These are phyloP conservation scores for Montipora foliosa DNA, from an alignment of 64 coral and sea anemone genomes.

Conservation along the genomic window DNA sequence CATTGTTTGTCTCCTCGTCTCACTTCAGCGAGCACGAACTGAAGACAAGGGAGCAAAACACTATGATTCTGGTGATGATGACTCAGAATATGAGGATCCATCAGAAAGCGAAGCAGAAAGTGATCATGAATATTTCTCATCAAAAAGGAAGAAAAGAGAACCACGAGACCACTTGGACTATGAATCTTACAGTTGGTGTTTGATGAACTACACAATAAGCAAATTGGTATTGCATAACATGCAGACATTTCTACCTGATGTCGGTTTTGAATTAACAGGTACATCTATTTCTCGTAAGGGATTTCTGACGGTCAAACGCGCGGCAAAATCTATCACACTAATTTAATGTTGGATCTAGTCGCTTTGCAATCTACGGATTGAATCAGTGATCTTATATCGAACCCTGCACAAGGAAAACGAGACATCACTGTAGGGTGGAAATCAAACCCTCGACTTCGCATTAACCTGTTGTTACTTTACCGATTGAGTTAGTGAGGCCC, in stretches of 20 bases:
- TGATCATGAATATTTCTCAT: conserved; percentile 45
- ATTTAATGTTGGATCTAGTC: no score
- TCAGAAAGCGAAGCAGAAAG: conserved; percentile 73
- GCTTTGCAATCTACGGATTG: no score
- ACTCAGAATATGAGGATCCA: conserved; percentile 79
- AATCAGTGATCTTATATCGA: no score
- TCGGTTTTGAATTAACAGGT: conserved; percentile 96
- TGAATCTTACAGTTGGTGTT: conserved; percentile 92
- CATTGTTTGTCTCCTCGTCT: not conserved
- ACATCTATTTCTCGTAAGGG: not conserved
- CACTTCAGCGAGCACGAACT: conserved; percentile 34
- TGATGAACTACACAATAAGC: conserved; percentile 95
- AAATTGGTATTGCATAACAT: conserved; percentile 75
- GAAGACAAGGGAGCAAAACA: conserved; percentile 37
- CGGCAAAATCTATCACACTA: no score
- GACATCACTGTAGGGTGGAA: no score
- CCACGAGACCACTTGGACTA: conserved; percentile 88
- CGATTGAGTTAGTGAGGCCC: no score
- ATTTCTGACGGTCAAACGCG: no score
- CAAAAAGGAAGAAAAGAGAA: conserved; percentile 70
- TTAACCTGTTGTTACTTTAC: no score
- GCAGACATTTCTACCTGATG: conserved; percentile 89
- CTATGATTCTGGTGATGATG: conserved; percentile 59
- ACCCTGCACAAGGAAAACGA: no score
- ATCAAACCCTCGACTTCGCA: no score